Evolutionary conservation across 1,140 invertebrate genomes (phyloP).

Genomic region (Chrysomallon squamiferum): DNA sequence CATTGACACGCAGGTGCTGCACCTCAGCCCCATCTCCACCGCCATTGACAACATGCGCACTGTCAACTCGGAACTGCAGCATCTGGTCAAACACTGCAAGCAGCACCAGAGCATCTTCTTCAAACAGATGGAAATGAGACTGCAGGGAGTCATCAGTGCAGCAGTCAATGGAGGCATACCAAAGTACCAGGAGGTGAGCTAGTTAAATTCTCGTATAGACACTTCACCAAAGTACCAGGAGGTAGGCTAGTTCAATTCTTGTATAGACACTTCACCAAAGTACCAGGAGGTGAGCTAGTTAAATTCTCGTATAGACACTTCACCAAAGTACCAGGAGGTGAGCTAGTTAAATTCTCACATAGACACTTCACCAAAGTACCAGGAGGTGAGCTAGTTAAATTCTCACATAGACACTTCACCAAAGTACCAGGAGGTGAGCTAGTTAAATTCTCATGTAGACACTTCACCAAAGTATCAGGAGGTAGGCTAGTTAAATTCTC

Average conservation of each 20-base stretch:
- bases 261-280: neutral
- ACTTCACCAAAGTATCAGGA: too few species aligned
- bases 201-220: too few species aligned
- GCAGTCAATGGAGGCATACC: constrained; percentile 55
- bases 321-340: neutral
- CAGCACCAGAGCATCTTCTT: constrained; percentile 63
- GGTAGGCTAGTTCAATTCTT: neutral
- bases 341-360: neutral
- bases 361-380: neutral
- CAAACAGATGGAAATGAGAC: constrained; percentile 89
- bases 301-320: neutral
- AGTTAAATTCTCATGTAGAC: too few species aligned
- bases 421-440: too few species aligned
- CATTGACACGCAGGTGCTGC: constrained; percentile 21
- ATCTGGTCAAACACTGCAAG: constrained; percentile 22
- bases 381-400: neutral
- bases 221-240: too few species aligned
- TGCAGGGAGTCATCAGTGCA: constrained; percentile 64
- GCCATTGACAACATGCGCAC: constrained; percentile 50
- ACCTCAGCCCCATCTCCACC: constrained; percentile 43
- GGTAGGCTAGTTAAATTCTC: too few species aligned
- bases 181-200: constrained; percentile 57
- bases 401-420: too few species aligned
- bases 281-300: neutral
- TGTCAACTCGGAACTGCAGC: constrained; percentile 43